Evolutionary conservation across 37 sponge, comb jelly and placozoan species (phyloP), one percentile per base, ranked within the genome.

Genomic region (Spongia lamella): DNA sequence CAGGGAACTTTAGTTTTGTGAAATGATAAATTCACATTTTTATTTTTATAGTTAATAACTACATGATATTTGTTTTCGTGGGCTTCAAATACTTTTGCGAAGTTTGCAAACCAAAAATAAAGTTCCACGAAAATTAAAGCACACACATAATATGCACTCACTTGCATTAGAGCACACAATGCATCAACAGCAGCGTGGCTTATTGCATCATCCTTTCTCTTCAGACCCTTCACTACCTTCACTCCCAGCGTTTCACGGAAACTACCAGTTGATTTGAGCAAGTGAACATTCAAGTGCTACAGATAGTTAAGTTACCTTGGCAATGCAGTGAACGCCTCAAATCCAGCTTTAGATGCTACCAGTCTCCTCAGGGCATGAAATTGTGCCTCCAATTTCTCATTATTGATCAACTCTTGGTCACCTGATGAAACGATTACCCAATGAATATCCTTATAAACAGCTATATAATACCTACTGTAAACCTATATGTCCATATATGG

Each of bases 341-440:
- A 98, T 21, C 99, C 99, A 14, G 94, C 91, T 74, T 91, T 92
- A 25, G 99, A 98, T 24, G 99, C 99, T 37, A 98, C 96, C 54
- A 98, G 81, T 63, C 99, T 61, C 68, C 99, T 76, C 50, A 98
- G 84, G 24, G 92, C 96, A 60, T 95, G 99, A 75, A 98, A 98
- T 79, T 98, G 96, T 16, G 80, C 93, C 73, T 98, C 99, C 52
- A 92, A 79, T 59, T 95, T 84, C 39, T 84, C 79, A 31, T 75
- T 83, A 7, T 88, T 65, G 50, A 86, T 29, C 3, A 55, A 49
- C 36, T 53, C 64, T 75, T 88, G 85, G 63, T 84, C 82, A 0
- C 86, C 67, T 72, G 51, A 31, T 32, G 60, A 16, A 59, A 34
- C 51, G n/a, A 57, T 30, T 9, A 73, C 24, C 39, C 5, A 43